These are phyloP conservation scores for Premnoplex brunnescens DNA, from an alignment of 2,797 vertebrate species.

Conservation along the genomic window DNA sequence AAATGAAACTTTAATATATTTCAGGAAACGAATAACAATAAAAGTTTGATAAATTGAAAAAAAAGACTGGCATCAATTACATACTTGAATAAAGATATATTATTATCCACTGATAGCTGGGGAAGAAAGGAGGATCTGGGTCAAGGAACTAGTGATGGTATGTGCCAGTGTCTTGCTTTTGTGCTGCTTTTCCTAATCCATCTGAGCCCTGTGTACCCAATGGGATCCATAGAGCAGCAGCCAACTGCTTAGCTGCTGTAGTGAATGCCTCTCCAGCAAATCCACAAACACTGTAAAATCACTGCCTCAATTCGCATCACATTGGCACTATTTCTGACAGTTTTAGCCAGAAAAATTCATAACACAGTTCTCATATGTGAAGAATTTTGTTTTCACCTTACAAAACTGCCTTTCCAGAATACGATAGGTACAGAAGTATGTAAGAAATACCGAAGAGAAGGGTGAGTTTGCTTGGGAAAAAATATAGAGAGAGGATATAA, in stretches of 20 bases:
- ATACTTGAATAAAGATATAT: not conserved
- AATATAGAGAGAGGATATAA: not conserved
- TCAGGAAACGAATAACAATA: slow-evolving; percentile 30
- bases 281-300: not conserved
- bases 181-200: not conserved
- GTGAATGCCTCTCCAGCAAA: not conserved
- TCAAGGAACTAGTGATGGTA: not conserved
- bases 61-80: slow-evolving; percentile 10
- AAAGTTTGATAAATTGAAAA: slow-evolving; percentile 3
- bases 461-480: not conserved
- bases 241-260: not conserved
- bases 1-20: slow-evolving; percentile 49
- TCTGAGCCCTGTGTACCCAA: not conserved
- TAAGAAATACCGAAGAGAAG: not conserved
- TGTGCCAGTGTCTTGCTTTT: not conserved
- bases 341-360: not conserved
- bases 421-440: not conserved
- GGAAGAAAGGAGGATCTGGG: not conserved
- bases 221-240: not conserved
- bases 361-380: not conserved
- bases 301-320: not conserved
- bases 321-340: not conserved
- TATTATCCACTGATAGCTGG: not conserved
- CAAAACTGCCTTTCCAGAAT: not conserved
- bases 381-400: not conserved